phyloP scores from a whole-genome alignment of 92 coral and sea anemone species.

The Metridium senile region DNA sequence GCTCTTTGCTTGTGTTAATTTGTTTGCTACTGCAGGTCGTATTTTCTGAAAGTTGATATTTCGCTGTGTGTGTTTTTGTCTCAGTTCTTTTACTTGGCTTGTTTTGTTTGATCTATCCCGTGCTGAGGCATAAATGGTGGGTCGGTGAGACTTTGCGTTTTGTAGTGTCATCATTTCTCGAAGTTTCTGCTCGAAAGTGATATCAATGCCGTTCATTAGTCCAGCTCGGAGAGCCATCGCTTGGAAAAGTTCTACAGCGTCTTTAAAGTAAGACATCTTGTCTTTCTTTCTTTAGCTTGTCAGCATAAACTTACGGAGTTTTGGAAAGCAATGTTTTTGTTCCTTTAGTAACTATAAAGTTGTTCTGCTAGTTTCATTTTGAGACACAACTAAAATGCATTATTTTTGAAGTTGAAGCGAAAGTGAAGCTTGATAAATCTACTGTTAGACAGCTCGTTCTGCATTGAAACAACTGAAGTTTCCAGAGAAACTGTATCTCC shows the following conservation, averaged over 20 bases:
- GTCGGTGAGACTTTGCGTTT: conserved; percentile 58
- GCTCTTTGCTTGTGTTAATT: neutral
- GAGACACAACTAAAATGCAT: too few species aligned
- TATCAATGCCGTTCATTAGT: neutral
- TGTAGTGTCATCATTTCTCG: conserved; percentile 28
- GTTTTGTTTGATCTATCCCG: neutral
- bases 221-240: conserved; percentile 11
- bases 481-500: too few species aligned
- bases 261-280: neutral
- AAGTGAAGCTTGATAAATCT: too few species aligned
- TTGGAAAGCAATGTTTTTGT: neutral
- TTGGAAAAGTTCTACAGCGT: conserved; percentile 4
- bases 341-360: neutral
- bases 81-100: neutral
- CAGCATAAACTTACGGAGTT: neutral
- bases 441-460: too few species aligned
- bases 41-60: neutral
- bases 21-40: conserved; percentile 3
- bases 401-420: too few species aligned
- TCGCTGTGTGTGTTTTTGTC: neutral
- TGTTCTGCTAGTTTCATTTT: too few species aligned
- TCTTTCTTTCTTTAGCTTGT: neutral
- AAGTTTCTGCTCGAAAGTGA: conserved; percentile 9
- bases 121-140: conserved; percentile 23
- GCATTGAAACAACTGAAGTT: too few species aligned